Evolutionary conservation across 2,113 vertebrate species (phyloP).

Genomic region (Halcyon senegalensis): DNA sequence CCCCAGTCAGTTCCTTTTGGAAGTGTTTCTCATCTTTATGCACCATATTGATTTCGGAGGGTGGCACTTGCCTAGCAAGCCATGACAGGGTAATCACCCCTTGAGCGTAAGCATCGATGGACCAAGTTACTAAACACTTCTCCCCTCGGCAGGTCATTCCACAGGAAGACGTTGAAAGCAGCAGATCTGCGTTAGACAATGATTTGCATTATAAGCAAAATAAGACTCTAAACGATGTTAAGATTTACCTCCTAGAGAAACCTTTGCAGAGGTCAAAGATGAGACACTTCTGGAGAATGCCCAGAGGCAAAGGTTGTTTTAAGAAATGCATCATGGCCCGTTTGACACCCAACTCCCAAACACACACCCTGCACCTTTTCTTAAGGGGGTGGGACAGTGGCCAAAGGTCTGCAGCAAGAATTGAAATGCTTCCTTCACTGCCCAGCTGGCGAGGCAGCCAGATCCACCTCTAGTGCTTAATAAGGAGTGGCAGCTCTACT

Average conservation of each 20-base stretch:
- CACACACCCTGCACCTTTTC: background rate
- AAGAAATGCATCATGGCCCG: background rate
- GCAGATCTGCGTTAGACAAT: background rate
- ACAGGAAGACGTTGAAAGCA: background rate
- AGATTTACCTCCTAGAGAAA: slow-evolving; percentile 30
- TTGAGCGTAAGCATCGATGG: background rate
- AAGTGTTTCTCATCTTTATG: background rate
- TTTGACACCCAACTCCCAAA: background rate
- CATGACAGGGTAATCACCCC: background rate
- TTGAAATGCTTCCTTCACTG: background rate
- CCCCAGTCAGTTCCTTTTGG: background rate
- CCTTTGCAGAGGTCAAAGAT: background rate
- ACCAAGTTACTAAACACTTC: background rate
- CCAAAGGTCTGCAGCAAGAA: background rate
- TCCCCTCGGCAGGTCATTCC: background rate
- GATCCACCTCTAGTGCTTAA: background rate
- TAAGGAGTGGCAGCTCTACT: background rate
- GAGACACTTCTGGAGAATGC: background rate
- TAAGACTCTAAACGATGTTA: background rate
- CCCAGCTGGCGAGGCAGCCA: background rate
- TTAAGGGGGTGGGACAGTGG: background rate
- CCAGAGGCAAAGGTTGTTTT: background rate
- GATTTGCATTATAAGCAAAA: background rate
- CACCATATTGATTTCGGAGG: background rate
- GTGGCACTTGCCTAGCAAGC: background rate